Base-by-base conservation (phyloP, 2,113 vertebrate genomes). In the Bungarus multicinctus region DNA sequence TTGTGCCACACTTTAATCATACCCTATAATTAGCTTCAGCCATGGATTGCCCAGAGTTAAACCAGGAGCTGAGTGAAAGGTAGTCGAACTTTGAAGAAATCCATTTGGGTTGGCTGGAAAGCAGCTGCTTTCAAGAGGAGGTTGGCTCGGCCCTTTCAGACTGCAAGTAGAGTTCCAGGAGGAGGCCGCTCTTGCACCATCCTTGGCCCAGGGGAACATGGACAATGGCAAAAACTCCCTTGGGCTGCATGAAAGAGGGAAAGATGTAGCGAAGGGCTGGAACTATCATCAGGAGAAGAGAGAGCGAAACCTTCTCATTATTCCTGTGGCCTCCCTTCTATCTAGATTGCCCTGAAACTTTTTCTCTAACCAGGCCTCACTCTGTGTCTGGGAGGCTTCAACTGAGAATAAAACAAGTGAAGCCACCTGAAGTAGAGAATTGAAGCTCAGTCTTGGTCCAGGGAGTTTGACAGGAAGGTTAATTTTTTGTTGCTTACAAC, bases 21-120 rank as follows among this genome's bases (percentile, higher is more conserved):
- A 98, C 99, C 98, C 98, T 98, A 98, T 99, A 99, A 99, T 99
- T 99, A 99, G 98, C 98, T 99, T 99, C 98, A 98, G 98, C 98
- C 98, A 98, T 98, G 98, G 98, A 99, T 99, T 98, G 98, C 98
- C 98, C 97, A 97, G 98, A 98, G 98, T 98, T 98, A 98, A 98
- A 97, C 98, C 98, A 98, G 97, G 98, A 98, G 98, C 98, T 97
- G 98, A 98, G 98, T 97, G 98, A 98, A 98, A 98, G 98, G 97
- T 97, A 98, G 98, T 97, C 97, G 97, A 98, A 98, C 97, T 22
- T 98, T 98, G 96, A 98, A 97, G 97, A 97, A 98, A 98, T 98
- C 97, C 97, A 97, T 98, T 97, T 97, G 97, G 97, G 96, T 11
- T n/a, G 47, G 25, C 47, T 52, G 12, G 12, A 4, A 30, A 57